Evolutionary conservation across 2,113 vertebrate species (phyloP).

Genomic region (Cercopithecus mona): DNA sequence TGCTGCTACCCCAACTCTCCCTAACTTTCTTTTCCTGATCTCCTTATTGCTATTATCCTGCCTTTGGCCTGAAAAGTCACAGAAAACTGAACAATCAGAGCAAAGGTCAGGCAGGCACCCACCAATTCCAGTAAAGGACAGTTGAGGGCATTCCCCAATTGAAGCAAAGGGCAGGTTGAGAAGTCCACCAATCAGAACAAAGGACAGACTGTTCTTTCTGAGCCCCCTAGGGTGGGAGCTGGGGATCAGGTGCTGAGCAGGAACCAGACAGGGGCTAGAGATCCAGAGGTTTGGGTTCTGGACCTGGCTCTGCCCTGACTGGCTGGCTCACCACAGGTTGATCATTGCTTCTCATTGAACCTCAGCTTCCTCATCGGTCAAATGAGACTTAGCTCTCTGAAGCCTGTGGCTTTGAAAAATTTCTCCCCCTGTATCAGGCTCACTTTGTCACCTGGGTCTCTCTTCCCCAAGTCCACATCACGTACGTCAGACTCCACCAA

Average conservation of each 20-base stretch:
- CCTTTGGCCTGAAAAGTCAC: slow-evolving; percentile 36
- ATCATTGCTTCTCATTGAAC: not conserved
- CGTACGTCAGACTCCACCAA: not conserved
- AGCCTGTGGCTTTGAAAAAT: not conserved
- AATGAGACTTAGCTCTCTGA: slow-evolving; percentile 13
- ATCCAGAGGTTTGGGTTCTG: not conserved
- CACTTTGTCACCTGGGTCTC: not conserved
- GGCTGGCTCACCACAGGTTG: not conserved
- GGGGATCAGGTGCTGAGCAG: not conserved
- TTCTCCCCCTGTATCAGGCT: not conserved
- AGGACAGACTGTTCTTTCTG: slow-evolving; percentile 61
- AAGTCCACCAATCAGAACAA: slow-evolving; percentile 62
- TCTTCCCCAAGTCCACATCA: not conserved
- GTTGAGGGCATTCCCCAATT: slow-evolving; percentile 44
- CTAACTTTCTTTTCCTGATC: not conserved
- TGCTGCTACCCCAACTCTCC: not conserved
- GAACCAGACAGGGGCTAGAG: not conserved
- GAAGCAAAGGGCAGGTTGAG: slow-evolving; percentile 59
- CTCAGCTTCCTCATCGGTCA: slow-evolving; percentile 55
- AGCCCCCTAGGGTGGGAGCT: not conserved
- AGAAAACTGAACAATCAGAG: slow-evolving; percentile 57
- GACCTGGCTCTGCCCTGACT: not conserved
- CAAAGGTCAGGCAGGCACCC: slow-evolving; percentile 47
- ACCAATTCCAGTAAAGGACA: slow-evolving; percentile 69
- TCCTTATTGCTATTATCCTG: not conserved